A percentile compares a stretch with the other conserved stretches of the same genome.
These are phyloP conservation scores for Eurypyga helias DNA, from an alignment of 2,113 vertebrate genomes.

Conservation along the genomic window DNA sequence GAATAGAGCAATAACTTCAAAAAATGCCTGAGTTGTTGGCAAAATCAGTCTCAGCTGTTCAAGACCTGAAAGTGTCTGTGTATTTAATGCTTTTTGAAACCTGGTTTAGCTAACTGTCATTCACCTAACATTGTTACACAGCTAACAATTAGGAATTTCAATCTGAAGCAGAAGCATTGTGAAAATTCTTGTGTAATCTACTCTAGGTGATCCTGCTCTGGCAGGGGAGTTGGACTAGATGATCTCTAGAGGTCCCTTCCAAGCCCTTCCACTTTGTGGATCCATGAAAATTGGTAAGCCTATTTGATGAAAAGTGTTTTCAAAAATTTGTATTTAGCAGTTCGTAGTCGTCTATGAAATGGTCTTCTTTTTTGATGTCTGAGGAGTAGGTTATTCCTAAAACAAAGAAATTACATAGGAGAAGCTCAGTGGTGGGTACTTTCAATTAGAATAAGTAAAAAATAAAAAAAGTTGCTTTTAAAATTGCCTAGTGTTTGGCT, in stretches of 20 bases:
- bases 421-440: not conserved
- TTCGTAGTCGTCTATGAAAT: not conserved
- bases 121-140: not conserved
- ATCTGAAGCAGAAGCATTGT: not conserved
- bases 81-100: not conserved
- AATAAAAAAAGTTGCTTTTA: not conserved
- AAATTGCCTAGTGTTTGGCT: not conserved
- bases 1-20: not conserved
- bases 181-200: not conserved
- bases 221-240: too few relatives aligned
- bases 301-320: not conserved
- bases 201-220: too few relatives aligned
- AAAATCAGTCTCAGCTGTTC: not conserved
- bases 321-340: not conserved
- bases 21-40: fast-evolving
- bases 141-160: not conserved
- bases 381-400: not conserved
- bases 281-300: not conserved
- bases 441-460: not conserved
- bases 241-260: too few relatives aligned
- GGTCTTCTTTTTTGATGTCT: not conserved
- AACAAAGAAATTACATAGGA: not conserved
- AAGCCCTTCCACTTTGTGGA: too few relatives aligned
- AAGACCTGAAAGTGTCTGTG: not conserved
- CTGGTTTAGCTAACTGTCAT: not conserved